Percentiles rank a stretch among this genome's conserved stretches.
Conservation (phyloP, 2,797 vertebrate species). For the Podarcis siculus region DNA sequence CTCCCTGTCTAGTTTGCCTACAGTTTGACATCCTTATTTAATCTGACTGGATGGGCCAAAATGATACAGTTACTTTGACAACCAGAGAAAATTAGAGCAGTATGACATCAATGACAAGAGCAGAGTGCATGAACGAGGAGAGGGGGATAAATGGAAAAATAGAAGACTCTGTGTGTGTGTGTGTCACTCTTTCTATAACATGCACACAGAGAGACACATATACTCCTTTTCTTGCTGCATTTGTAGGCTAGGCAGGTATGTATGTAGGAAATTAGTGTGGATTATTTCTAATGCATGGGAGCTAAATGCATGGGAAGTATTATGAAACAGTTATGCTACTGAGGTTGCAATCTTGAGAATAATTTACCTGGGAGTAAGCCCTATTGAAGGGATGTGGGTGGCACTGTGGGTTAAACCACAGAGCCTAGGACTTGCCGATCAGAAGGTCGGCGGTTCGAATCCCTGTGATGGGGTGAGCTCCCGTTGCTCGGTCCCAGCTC, state of each 20-base stretch:
- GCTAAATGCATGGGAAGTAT: neutral
- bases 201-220: neutral
- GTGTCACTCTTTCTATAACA: neutral
- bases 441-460: too few relatives aligned
- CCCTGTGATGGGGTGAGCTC: too few relatives aligned
- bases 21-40: slow-evolving; percentile 79
- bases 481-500: too few relatives aligned
- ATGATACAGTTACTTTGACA: slow-evolving; percentile 85
- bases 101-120: slow-evolving; percentile 25
- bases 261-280: neutral
- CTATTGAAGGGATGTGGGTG: neutral
- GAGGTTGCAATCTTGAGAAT: neutral
- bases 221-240: neutral
- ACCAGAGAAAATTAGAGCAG: slow-evolving; percentile 70
- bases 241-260: neutral
- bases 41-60: slow-evolving; percentile 78
- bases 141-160: slow-evolving; percentile 21
- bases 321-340: neutral
- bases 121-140: slow-evolving; percentile 21
- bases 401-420: too few relatives aligned
- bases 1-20: slow-evolving; percentile 37
- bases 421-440: too few relatives aligned
- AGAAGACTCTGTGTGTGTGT: neutral
- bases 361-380: neutral
- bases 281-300: neutral